phyloP scores from a whole-genome alignment of 1,140 invertebrate genomes.

The Cyclina sinensis region DNA sequence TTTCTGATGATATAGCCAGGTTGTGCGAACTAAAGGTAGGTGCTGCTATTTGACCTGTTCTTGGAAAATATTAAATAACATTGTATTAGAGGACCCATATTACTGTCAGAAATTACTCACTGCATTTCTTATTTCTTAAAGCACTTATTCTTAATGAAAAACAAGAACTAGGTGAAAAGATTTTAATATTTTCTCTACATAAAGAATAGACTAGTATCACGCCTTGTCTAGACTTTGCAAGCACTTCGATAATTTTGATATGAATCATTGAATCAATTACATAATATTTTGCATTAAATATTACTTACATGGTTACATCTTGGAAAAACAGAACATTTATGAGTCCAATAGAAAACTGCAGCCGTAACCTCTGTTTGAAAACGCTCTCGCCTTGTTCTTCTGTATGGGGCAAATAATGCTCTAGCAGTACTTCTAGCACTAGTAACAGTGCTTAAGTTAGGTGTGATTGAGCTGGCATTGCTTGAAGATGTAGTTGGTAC shows the following conservation, averaged over 20 bases:
- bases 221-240: slow-evolving; percentile 16
- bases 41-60: too few species aligned
- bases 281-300: background rate
- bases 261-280: slow-evolving; percentile 13
- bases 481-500: too few species aligned
- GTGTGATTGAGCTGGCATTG: background rate
- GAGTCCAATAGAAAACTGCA: background rate
- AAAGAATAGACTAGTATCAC: background rate
- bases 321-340: background rate
- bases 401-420: slow-evolving; percentile 8
- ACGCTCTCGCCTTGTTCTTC: background rate
- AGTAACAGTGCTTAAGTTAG: background rate
- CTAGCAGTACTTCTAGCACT: background rate
- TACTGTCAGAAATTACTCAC: too few species aligned
- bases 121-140: too few species aligned
- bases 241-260: background rate
- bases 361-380: background rate
- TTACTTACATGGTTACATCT: slow-evolving; percentile 17
- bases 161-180: too few species aligned
- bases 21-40: too few species aligned
- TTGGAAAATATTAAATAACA: too few species aligned
- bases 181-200: too few species aligned
- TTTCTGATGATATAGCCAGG: too few species aligned
- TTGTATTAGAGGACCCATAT: too few species aligned
- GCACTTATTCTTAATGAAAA: too few species aligned